Percentiles rank a stretch among this genome's conserved stretches.
phyloP scores from a whole-genome alignment of 2,113 vertebrate species.

The Uria lomvia region DNA sequence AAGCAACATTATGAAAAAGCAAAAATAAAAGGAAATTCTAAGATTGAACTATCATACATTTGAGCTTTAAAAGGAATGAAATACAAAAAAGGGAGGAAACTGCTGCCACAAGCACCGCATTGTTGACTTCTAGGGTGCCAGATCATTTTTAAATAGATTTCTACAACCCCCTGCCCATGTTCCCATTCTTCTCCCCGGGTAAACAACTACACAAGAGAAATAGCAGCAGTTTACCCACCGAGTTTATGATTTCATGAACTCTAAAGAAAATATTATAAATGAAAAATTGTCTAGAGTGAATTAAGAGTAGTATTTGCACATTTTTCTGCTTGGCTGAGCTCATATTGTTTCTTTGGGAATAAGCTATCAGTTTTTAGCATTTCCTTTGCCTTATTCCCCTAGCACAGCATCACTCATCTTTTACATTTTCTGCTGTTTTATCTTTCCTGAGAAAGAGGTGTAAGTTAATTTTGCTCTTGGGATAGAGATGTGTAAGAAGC shows the following conservation, averaged over 20 bases:
- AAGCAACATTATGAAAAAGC: not conserved
- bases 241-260: slow-evolving; percentile 45
- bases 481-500: slow-evolving; percentile 31
- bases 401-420: slow-evolving; percentile 27
- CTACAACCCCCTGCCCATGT: not conserved
- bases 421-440: slow-evolving; percentile 44
- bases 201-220: slow-evolving; percentile 18
- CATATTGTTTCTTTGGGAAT: slow-evolving; percentile 68
- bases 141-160: slow-evolving; percentile 2
- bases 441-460: slow-evolving; percentile 4
- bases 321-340: slow-evolving; percentile 55
- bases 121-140: not conserved
- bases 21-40: not conserved
- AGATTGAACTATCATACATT: not conserved
- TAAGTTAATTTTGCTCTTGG: slow-evolving; percentile 71
- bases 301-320: slow-evolving; percentile 61
- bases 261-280: slow-evolving; percentile 60
- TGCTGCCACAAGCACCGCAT: not conserved
- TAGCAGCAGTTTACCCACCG: not conserved
- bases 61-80: not conserved
- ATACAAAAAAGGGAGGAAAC: not conserved
- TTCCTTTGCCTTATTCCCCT: slow-evolving; percentile 65
- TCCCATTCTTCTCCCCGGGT: not conserved
- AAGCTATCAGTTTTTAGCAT: slow-evolving; percentile 52
- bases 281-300: slow-evolving; percentile 60